phyloP scores from a whole-genome alignment of 2,113 vertebrate species.

The Rhabdornis inornatus region DNA sequence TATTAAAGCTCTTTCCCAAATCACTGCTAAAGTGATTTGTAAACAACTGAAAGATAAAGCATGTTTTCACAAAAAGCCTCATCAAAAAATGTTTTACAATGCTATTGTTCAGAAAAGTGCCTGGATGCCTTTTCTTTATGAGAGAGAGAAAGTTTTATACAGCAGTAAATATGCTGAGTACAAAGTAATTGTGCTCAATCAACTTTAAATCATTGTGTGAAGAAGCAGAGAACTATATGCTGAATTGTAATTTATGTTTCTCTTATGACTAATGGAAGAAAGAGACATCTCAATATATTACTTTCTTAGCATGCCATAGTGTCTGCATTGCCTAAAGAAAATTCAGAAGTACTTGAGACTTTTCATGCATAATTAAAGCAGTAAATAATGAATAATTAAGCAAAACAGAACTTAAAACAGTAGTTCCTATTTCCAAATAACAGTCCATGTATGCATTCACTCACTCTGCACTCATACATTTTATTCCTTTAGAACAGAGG shows the following conservation, averaged over 20 bases:
- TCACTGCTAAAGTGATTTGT: neutral
- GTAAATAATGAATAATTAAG: constrained; percentile 46
- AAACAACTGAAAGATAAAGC: neutral
- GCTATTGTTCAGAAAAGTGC: neutral
- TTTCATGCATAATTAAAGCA: constrained; percentile 41
- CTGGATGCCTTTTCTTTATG: neutral
- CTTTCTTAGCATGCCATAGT: neutral
- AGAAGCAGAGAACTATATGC: neutral
- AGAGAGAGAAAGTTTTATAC: neutral
- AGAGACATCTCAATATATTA: neutral
- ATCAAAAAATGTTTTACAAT: neutral
- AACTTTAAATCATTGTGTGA: constrained; percentile 19
- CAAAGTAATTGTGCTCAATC: neutral
- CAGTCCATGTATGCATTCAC: neutral
- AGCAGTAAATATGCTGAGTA: constrained; percentile 15
- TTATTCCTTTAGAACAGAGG: neutral
- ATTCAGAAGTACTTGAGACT: neutral
- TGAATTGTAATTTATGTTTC: constrained; percentile 21
- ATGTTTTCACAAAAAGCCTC: neutral
- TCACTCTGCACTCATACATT: neutral
- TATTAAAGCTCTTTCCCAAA: neutral
- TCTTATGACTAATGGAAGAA: constrained; percentile 37
- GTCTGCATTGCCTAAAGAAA: constrained; percentile 1
- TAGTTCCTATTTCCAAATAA: neutral
- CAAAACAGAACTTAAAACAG: neutral